Evolutionary conservation across 2,888 invertebrate genomes (phyloP).

Genomic region (Ceraclea dissimilis): DNA sequence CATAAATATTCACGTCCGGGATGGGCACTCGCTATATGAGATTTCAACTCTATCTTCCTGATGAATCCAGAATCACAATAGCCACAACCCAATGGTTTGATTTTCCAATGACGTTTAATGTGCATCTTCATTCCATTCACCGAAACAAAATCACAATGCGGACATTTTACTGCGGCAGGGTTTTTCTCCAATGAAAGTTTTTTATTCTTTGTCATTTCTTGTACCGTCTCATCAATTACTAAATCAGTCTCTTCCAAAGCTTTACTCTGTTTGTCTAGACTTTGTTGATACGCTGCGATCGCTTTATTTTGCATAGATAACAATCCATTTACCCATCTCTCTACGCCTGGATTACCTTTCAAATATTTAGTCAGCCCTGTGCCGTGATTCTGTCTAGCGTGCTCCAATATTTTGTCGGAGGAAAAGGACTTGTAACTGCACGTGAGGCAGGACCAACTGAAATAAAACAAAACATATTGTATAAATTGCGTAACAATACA

Average conservation of each 20-base stretch:
- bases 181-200: conserved; percentile 30
- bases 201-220: conserved; percentile 33
- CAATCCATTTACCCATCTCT: conserved; percentile 44
- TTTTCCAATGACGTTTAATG: conserved; percentile 40
- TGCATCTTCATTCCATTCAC: conserved; percentile 35
- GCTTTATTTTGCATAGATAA: conserved; percentile 3
- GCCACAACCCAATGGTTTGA: conserved; percentile 40
- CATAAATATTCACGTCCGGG: conserved; percentile 26
- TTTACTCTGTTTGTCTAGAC: background rate
- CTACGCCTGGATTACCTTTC: conserved; percentile 40
- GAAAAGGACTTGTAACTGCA: conserved; percentile 54
- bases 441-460: conserved; percentile 52
- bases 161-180: conserved; percentile 29
- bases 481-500: conserved; percentile 10
- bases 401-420: conserved; percentile 45
- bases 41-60: conserved; percentile 29
- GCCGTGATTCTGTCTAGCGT: conserved; percentile 44
- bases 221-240: conserved; percentile 30
- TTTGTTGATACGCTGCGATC: background rate
- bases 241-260: background rate
- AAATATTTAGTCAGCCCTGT: conserved; percentile 37
- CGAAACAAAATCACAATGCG: conserved; percentile 32
- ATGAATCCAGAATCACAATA: conserved; percentile 36
- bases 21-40: conserved; percentile 36
- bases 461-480: conserved; percentile 22